These are phyloP conservation scores for Notolabrus celidotus DNA, from an alignment of 2,797 vertebrate species.

Conservation along the genomic window DNA sequence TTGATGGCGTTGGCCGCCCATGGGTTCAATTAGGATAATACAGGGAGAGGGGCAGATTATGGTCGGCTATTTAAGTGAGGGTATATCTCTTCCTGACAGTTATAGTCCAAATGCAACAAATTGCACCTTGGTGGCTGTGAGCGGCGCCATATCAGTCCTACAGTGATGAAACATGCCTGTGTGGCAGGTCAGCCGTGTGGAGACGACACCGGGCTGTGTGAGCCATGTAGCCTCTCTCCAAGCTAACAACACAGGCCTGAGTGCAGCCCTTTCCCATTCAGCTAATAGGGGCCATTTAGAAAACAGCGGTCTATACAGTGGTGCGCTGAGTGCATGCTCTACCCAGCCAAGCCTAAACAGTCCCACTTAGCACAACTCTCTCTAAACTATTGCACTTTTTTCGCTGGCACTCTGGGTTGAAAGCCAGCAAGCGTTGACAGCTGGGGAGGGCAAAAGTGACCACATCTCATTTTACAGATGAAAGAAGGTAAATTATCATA, in stretches of 20 bases:
- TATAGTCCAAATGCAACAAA: conserved; percentile 87
- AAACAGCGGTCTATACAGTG: conserved; percentile 68
- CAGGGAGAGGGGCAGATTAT: conserved; percentile 85
- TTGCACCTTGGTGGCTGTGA: conserved; percentile 81
- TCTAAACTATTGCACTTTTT: conserved; percentile 61
- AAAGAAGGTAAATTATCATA: conserved; percentile 37
- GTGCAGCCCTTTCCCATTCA: conserved; percentile 63
- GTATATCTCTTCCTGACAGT: conserved; percentile 88
- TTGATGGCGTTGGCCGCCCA: conserved; percentile 83
- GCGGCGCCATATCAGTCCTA: conserved; percentile 75
- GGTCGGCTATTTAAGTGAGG: conserved; percentile 84
- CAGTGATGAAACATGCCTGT: conserved; percentile 75
- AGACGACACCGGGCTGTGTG: conserved; percentile 61
- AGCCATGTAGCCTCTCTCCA: conserved; percentile 60
- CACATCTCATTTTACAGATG: conserved; percentile 52
- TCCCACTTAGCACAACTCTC: conserved; percentile 62
- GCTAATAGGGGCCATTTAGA: conserved; percentile 78
- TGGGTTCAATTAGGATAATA: conserved; percentile 89
- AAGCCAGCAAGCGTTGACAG: conserved; percentile 48
- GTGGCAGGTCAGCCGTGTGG: conserved; percentile 71
- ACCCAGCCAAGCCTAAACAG: conserved; percentile 64
- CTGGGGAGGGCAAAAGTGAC: conserved; percentile 37
- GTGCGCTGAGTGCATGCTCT: conserved; percentile 66
- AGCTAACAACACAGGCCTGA: conserved; percentile 60
- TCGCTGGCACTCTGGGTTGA: conserved; percentile 36